These are phyloP conservation scores for Protobothrops mucrosquamatus DNA, from an alignment of 2,113 vertebrate genomes.

Conservation along the genomic window DNA sequence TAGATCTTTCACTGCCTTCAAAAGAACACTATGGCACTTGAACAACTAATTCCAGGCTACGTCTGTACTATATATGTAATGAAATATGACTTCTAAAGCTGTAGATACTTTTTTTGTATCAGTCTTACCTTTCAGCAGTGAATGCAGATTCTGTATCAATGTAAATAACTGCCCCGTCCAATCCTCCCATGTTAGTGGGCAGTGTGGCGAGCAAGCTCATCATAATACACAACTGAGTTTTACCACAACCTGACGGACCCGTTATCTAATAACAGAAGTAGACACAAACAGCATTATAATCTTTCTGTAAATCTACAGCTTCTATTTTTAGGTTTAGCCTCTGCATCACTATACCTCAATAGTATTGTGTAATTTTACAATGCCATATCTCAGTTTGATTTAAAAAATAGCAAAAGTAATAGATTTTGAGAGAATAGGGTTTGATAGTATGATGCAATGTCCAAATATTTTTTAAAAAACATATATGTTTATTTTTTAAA, in stretches of 20 bases:
- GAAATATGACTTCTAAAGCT: constrained; percentile 6
- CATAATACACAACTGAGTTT: constrained; percentile 85
- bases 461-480: background rate
- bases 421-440: background rate
- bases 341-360: background rate
- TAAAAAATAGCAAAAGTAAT: background rate
- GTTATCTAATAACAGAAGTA: constrained; percentile 70
- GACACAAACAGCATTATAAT: constrained; percentile 25
- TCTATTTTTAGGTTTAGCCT: background rate
- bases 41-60: background rate
- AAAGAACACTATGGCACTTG: background rate
- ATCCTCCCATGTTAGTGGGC: constrained; percentile 75
- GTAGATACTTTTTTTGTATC: background rate
- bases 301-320: background rate
- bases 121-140: constrained; percentile 79
- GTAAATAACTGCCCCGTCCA: constrained; percentile 76
- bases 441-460: background rate
- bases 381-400: background rate
- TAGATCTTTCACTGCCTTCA: background rate
- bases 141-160: constrained; percentile 84
- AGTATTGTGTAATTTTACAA: background rate
- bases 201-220: constrained; percentile 79
- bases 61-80: background rate
- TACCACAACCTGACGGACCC: constrained; percentile 84
- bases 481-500: background rate